Conservation (phyloP, 2,888 invertebrate genomes). For the Ctena decussata region DNA sequence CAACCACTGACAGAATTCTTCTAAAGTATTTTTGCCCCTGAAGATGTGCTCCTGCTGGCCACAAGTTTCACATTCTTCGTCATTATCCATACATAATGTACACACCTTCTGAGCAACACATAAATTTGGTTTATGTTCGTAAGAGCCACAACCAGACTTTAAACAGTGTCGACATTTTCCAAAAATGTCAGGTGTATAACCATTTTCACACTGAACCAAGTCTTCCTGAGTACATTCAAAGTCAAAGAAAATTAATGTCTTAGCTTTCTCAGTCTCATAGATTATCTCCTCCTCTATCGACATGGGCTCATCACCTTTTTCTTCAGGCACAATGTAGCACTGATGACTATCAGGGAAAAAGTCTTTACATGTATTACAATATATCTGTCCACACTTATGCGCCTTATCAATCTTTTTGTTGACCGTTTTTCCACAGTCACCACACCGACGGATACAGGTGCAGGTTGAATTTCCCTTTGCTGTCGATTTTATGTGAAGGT, state of each 20-base stretch:
- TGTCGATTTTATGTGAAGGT: slow-evolving; percentile 21
- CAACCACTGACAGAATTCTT: slow-evolving; percentile 42
- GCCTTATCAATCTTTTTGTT: slow-evolving; percentile 21
- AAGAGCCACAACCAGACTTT: slow-evolving; percentile 38
- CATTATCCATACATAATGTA: slow-evolving; percentile 8
- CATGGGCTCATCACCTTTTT: background rate
- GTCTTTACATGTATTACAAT: slow-evolving; percentile 26
- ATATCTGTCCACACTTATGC: slow-evolving; percentile 14
- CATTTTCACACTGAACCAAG: slow-evolving; percentile 38
- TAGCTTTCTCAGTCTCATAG: slow-evolving; percentile 12
- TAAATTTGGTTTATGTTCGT: slow-evolving; percentile 54
- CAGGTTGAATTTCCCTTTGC: slow-evolving; percentile 26
- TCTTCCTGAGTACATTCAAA: slow-evolving; percentile 50
- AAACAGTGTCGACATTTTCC: slow-evolving; percentile 49
- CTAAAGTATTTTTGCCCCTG: slow-evolving; percentile 10
- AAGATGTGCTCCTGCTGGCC: slow-evolving; percentile 27
- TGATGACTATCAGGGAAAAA: slow-evolving; percentile 13
- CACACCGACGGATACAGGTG: slow-evolving; percentile 11
- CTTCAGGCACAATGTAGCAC: slow-evolving; percentile 33
- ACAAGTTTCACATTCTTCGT: slow-evolving; percentile 27
- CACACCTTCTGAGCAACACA: slow-evolving; percentile 57
- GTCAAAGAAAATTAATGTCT: too few species aligned
- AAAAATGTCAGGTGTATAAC: slow-evolving; percentile 18
- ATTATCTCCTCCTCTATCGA: slow-evolving; percentile 16
- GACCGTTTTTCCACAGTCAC: slow-evolving; percentile 34